Evolutionary conservation across 1,140 invertebrate genomes (phyloP), one percentile per base, ranked within the genome.

Genomic region (Thaumatotibia leucotreta): DNA sequence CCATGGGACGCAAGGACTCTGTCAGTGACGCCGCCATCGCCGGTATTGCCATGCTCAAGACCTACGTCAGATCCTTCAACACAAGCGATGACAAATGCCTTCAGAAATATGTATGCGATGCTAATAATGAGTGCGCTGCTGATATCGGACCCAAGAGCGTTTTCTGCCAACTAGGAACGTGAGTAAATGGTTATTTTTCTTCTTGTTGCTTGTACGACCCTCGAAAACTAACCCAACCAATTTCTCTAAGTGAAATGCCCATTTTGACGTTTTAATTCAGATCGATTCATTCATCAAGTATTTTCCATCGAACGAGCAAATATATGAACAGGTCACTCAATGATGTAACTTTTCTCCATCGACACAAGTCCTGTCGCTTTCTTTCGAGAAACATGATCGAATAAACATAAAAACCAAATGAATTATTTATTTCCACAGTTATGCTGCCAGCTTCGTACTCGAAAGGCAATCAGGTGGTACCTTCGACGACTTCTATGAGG

Each of bases 161-260:
- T 62, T 97, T 97, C 93, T 98, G 97, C 78, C 96, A 98, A 92
- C 92, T 98, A 73, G 97, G 96, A 95, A 96, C 96, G 97, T 98
- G 92, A 96, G 96, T 95, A 3, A 17, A 31, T 66, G 6, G 33
- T 61, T 70, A 27, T 50, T 49, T 63, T 69, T 10, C 49, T 63
- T 66, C 65, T 14, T 11, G n/a, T n/a, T n/a, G n/a, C n/a, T n/a
- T n/a, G n/a, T n/a, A n/a, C n/a, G n/a, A n/a, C n/a, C n/a, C n/a
- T n/a, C n/a, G n/a, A n/a, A n/a, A n/a, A n/a, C n/a, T n/a, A n/a
- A n/a, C n/a, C n/a, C n/a, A n/a, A n/a, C n/a, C 39, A 45, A 20
- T 17, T 45, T 5, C 4, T 45, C 39, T 45, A n/a, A 45, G n/a
- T n/a, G n/a, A n/a, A n/a, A n/a, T n/a, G n/a, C n/a, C n/a, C n/a